Evolutionary conservation across 2,888 invertebrate genomes (phyloP), one percentile per base, ranked within the genome.

Genomic region (Oligia latruncula): DNA sequence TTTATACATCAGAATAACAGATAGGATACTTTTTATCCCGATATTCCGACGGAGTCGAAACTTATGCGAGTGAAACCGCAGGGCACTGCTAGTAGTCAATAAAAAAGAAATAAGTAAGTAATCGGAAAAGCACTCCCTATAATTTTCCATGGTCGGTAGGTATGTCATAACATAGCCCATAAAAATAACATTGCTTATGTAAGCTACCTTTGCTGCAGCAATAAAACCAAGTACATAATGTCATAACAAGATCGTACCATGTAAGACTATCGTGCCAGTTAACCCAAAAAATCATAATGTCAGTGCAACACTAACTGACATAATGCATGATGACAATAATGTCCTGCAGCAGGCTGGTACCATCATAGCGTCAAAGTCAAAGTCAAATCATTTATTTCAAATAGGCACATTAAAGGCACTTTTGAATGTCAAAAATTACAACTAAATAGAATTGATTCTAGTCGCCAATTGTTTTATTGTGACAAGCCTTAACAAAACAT

Each of bases 211-310:
- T 66, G n/a, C 1, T 23, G 65, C 71, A 55, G 35, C 60, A 80
- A 77, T 84, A 64, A 84, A 75, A 65, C 43, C 15, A 65, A 71
- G 35, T 40, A 73, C 49, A 58, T 62, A n/a, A 58, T 49, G n/a
- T 15, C 49, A 65, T 80, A 62, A 71, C n/a, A 55, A 70, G 60
- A 74, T 62, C 40, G 68, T 71, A 71, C 55, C 29, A 73, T 66
- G 52, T 23, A 73, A 49, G 23, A 62, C 62, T 43, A 40, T 3
- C 8, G 64, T 9, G 55, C 43, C 40, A 40, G 49, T 82, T 82
- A 79, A 79, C 84, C 71, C 55, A 55, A 79, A 82, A 83, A 82
- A 64, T 17, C 20, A 35, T 65, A 29, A 11, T 40, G n/a, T 55
- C 13, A 58, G 29, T 78, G 43, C n/a, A 58, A 49, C n/a, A 5